Percentiles rank a stretch among this genome's conserved stretches.
These are phyloP conservation scores for Cylindroiulus punctatus DNA, from an alignment of 2,888 invertebrate species.

Conservation along the genomic window DNA sequence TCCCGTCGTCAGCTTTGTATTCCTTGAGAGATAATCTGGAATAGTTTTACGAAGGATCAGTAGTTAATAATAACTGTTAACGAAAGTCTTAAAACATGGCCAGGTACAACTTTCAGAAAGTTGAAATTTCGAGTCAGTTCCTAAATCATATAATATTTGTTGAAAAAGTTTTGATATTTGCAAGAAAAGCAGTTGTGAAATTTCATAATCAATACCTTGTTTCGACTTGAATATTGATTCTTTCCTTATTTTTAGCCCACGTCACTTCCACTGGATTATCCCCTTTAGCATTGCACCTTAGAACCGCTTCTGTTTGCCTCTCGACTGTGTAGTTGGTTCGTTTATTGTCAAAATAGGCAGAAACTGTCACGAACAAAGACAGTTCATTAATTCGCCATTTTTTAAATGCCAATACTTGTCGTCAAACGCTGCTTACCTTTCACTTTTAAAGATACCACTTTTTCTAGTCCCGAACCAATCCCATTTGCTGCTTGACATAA, in stretches of 20 bases:
- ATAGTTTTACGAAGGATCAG: neutral
- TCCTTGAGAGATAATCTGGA: conserved; percentile 51
- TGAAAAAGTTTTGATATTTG: no score
- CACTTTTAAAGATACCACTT: conserved; percentile 57
- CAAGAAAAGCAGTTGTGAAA: neutral
- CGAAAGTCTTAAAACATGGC: no score
- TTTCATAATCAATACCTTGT: conserved; percentile 54
- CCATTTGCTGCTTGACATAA: conserved; percentile 58
- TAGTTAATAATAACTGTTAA: neutral
- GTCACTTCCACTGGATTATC: conserved; percentile 67
- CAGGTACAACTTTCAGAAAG: no score
- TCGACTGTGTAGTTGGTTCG: conserved; percentile 61
- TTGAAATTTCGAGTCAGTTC: no score
- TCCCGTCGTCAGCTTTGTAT: conserved; percentile 49
- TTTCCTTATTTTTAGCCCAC: conserved; percentile 64
- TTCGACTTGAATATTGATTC: conserved; percentile 57
- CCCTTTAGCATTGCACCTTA: conserved; percentile 67
- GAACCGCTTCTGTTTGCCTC: conserved; percentile 63
- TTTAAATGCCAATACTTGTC: neutral
- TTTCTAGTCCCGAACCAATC: conserved; percentile 57
- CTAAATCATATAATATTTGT: no score
- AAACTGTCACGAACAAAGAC: conserved; percentile 47
- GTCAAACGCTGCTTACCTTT: conserved; percentile 55
- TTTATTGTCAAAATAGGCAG: conserved; percentile 58
- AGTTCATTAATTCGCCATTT: neutral